Evolutionary conservation across 1,140 invertebrate species (phyloP).

Genomic region (Temnothorax longispinosus): DNA sequence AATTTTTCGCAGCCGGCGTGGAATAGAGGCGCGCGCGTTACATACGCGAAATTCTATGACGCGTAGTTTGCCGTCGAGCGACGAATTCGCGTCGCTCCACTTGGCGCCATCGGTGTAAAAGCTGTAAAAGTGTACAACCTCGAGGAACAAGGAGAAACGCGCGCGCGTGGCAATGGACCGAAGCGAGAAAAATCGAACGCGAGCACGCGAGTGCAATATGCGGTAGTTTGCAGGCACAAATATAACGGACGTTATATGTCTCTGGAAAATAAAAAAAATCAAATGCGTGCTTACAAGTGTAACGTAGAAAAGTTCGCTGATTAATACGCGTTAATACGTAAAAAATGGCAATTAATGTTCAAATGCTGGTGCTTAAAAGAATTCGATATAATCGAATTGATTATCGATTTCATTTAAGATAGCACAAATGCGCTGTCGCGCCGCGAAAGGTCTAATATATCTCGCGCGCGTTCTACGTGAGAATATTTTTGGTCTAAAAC

Average conservation of each 20-base stretch:
- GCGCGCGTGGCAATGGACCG: not conserved
- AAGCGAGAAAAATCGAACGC: not conserved
- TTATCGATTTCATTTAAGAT: not conserved
- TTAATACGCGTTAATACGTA: slow-evolving; percentile 12
- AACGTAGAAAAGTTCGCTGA: not conserved
- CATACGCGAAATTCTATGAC: slow-evolving; percentile 46
- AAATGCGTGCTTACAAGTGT: not conserved
- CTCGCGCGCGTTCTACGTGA: not conserved
- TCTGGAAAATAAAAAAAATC: not conserved
- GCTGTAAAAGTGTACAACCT: slow-evolving; percentile 4
- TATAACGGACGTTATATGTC: not conserved
- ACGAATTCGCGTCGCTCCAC: slow-evolving; percentile 33
- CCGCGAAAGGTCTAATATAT: not conserved
- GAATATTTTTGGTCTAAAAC: not conserved
- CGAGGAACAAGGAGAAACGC: slow-evolving; percentile 4
- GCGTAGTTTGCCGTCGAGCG: slow-evolving; percentile 4
- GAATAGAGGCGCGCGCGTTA: slow-evolving; percentile 30
- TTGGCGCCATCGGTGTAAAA: slow-evolving; percentile 15
- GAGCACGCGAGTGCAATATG: not conserved
- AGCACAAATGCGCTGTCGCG: not conserved
- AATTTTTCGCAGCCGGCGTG: slow-evolving; percentile 31
- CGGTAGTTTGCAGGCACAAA: not conserved
- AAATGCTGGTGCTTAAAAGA: not conserved
- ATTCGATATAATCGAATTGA: not conserved
- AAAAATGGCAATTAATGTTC: not conserved